Conservation (phyloP, 1,140 invertebrate species). For the Leucophenga varia region DNA sequence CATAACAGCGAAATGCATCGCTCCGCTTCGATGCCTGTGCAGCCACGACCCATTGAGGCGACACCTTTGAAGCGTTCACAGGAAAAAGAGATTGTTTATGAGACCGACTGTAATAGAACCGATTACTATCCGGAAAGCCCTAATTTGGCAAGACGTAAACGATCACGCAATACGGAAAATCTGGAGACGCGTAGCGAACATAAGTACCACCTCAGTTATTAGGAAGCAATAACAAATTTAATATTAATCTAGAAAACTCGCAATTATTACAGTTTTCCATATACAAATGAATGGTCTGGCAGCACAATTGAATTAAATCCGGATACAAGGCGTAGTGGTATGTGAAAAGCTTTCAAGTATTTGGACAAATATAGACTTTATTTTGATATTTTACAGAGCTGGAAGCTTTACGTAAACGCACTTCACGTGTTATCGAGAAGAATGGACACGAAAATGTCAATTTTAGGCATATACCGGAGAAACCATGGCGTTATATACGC, state of each 20-base stretch:
- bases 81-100: conserved; percentile 47
- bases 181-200: conserved; percentile 45
- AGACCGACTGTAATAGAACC: conserved; percentile 13
- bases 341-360: too few relatives aligned
- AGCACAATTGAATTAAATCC: conserved; percentile 46
- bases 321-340: conserved; percentile 19
- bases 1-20: conserved; percentile 36
- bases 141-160: conserved; percentile 27
- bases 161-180: conserved; percentile 27
- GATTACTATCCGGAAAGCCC: conserved; percentile 52
- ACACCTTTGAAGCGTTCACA: conserved; percentile 37
- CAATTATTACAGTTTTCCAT: conserved; percentile 42
- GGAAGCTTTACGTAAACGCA: conserved; percentile 26
- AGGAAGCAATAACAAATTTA: too few relatives aligned
- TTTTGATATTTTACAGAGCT: conserved; percentile 9
- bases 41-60: conserved; percentile 40
- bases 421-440: conserved; percentile 49
- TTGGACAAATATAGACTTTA: too few relatives aligned
- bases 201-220: conserved; percentile 31
- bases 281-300: conserved; percentile 43
- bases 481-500: conserved; percentile 61
- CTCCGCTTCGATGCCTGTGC: conserved; percentile 49
- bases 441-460: conserved; percentile 47
- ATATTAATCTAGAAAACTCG: too few relatives aligned
- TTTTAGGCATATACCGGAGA: conserved; percentile 58